Base-by-base conservation (phyloP, 37 sponge, comb jelly and placozoan genomes). In the Eunapius fragilis region DNA sequence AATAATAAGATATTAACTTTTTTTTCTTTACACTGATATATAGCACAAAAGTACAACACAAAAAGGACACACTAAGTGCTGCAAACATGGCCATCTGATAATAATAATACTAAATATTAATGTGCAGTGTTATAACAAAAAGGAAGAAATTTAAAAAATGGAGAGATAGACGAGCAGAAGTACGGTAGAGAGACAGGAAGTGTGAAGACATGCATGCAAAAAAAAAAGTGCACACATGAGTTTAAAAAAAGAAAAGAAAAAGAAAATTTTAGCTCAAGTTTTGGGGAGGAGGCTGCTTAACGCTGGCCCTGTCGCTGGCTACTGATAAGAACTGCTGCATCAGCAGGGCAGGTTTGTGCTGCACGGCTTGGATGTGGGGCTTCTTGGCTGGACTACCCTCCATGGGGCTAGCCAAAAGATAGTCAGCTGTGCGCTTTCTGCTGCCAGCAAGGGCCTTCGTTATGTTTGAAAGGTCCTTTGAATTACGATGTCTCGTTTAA, bases 241-340 rank as follows among this genome's bases (percentile, higher is more conserved):
- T 41, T 9, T 9, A n/a, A 45, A 45, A 45, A 45, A 45, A 45
- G 9, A 45, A 45, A 45, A 45, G 14, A 17, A 17, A 17, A 58
- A 58, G 2, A 58, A 11, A 58, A 58, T 17, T 58, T 58, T 58
- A 58, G 58, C 58, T 58, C 58, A 58, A 58, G 58, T 58, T 19
- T 11, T 17, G 41, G 41, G 75, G 75, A 74, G 75, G 76, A 76
- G 35, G 76, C 76, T 76, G 76, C 19, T 37, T 34, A 70, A 69
- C 80, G 10, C 47, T 82, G 23, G 88, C 88, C 26, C 88, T 45
- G 45, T 87, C 88, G 37, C 26, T 82, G 12, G 88, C 88, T 24
- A 87, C 76, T 35, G 81, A 80, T 49, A 37, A 75, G 32, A 87
- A 27, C 17, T 78, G 79, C 70, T 87, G 81, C 81, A 87, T 73